A percentile compares a stretch with the other conserved stretches of the same genome.
These are phyloP conservation scores for Caenorhabditis remanei DNA, from an alignment of 1,140 invertebrate genomes.

Conservation along the genomic window DNA sequence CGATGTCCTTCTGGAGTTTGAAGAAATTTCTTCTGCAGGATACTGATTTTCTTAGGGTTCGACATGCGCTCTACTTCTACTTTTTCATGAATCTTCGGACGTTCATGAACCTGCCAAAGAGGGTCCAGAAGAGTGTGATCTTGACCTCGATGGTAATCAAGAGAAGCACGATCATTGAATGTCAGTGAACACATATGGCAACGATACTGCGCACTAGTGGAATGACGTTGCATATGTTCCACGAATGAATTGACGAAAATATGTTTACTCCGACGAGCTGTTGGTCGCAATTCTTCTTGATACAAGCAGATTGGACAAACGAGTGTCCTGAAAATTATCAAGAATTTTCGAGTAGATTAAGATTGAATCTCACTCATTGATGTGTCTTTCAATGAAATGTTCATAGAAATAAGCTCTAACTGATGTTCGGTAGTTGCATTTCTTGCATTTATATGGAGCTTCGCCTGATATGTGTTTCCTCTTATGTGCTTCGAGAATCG, in stretches of 20 bases:
- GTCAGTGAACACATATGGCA: neutral
- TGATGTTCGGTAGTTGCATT: conserved; percentile 58
- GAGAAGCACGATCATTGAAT: neutral
- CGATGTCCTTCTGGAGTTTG: neutral
- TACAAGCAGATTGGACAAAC: neutral
- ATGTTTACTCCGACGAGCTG: neutral
- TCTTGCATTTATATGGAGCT: conserved; percentile 56
- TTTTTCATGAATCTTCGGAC: neutral
- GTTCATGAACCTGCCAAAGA: conserved; percentile 9
- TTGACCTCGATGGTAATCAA: neutral
- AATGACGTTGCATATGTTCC: neutral
- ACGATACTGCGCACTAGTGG: neutral
- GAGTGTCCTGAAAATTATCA: neutral
- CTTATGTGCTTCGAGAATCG: neutral
- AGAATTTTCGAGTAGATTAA: neutral
- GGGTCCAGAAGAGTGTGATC: neutral
- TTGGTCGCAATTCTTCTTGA: neutral
- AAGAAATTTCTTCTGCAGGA: neutral
- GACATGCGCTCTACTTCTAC: neutral
- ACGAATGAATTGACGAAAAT: conserved; percentile 29
- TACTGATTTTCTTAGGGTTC: neutral
- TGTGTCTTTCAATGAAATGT: conserved; percentile 54
- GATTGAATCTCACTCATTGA: conserved; percentile 4
- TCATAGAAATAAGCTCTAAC: conserved; percentile 42
- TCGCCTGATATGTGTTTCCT: conserved; percentile 36